A percentile compares a stretch with the other conserved stretches of the same genome.
These are phyloP conservation scores for Anthophora plumipes DNA, from an alignment of 2,888 invertebrate species.

Conservation along the genomic window DNA sequence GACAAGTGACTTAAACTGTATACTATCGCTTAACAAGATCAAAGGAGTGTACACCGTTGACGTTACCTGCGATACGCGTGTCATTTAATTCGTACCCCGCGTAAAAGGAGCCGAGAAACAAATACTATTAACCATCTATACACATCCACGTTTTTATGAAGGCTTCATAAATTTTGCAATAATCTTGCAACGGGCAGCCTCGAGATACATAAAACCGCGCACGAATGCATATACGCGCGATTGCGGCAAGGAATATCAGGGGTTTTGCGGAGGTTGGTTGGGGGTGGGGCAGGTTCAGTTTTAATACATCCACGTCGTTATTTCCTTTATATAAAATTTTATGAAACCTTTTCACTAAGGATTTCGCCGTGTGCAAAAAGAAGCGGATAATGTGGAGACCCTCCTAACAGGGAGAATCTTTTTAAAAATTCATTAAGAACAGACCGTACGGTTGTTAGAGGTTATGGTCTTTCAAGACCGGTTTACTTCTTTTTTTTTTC, in stretches of 20 bases:
- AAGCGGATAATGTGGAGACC: slow-evolving; percentile 7
- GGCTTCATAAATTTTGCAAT: slow-evolving; percentile 43
- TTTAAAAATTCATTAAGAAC: slow-evolving; percentile 45
- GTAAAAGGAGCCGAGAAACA: neutral
- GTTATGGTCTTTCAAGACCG: slow-evolving; percentile 40
- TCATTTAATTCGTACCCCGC: neutral
- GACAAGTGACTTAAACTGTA: neutral
- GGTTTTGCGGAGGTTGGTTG: too few relatives aligned
- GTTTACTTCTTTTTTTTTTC: slow-evolving; percentile 44
- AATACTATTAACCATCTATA: slow-evolving; percentile 18
- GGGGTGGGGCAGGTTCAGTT: neutral
- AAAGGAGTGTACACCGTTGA: neutral
- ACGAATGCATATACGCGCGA: neutral
- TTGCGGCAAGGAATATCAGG: neutral
- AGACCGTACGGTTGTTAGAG: slow-evolving; percentile 29
- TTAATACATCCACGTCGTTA: slow-evolving; percentile 29
- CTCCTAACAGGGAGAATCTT: neutral
- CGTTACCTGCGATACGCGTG: neutral
- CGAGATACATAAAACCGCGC: slow-evolving; percentile 15
- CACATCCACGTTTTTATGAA: slow-evolving; percentile 25
- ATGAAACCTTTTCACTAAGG: slow-evolving; percentile 21
- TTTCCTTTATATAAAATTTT: slow-evolving; percentile 29
- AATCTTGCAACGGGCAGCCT: slow-evolving; percentile 20
- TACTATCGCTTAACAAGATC: neutral
- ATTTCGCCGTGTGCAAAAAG: slow-evolving; percentile 15